Conservation (phyloP, 92 coral and sea anemone species). For the Porites lobata region DNA sequence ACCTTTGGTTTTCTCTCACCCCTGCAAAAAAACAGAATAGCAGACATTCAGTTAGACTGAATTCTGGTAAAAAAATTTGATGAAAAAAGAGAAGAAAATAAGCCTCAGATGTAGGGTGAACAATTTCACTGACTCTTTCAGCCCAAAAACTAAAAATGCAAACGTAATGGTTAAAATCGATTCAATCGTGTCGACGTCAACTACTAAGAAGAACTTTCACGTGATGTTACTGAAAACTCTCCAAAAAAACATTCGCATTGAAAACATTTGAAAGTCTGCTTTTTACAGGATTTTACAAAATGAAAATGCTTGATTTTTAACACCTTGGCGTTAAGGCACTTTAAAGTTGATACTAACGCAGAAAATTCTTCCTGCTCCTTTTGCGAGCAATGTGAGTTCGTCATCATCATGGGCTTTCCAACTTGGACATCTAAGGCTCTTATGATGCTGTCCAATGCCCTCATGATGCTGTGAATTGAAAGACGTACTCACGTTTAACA, state of each 20-base stretch:
- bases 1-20: conserved; percentile 98
- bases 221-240: too few species aligned
- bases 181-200: too few species aligned
- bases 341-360: conserved; percentile 73
- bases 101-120: too few species aligned
- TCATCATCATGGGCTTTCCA: conserved; percentile 96
- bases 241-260: too few species aligned
- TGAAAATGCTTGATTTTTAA: too few species aligned
- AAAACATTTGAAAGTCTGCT: too few species aligned
- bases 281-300: too few species aligned
- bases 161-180: neutral
- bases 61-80: neutral
- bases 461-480: conserved; percentile 78
- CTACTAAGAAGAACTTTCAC: too few species aligned
- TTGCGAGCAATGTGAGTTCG: conserved; percentile 93
- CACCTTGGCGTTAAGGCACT: too few species aligned
- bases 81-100: neutral
- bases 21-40: conserved; percentile 37
- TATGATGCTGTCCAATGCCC: conserved; percentile 91
- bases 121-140: too few species aligned
- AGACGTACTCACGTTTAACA: neutral
- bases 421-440: conserved; percentile 93
- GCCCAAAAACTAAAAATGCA: neutral
- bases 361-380: conserved; percentile 97
- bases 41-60: too few species aligned